Evolutionary conservation across 2,797 vertebrate genomes (phyloP).

Genomic region (Coranthus polyacanthus): DNA sequence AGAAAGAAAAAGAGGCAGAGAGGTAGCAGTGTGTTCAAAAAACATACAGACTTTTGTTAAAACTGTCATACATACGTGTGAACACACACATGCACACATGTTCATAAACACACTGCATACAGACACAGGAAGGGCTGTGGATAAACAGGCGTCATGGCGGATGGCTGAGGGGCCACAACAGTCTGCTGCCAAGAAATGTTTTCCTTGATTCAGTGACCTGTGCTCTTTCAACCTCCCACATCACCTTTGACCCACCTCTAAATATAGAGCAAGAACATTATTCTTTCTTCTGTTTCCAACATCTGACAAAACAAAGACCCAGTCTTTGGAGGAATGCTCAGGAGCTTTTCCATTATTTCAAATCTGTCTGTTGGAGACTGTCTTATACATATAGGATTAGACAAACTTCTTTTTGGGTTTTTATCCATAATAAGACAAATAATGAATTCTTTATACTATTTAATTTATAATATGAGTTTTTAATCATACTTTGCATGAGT

Average conservation of each 20-base stretch:
- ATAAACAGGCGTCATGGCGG: slow-evolving; percentile 77
- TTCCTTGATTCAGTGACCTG: slow-evolving; percentile 53
- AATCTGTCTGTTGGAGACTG: neutral
- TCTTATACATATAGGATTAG: neutral
- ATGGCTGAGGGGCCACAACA: slow-evolving; percentile 56
- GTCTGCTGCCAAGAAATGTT: slow-evolving; percentile 45
- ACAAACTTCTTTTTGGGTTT: no score
- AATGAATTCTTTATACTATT: no score
- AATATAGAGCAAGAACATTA: slow-evolving; percentile 41
- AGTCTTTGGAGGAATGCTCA: neutral
- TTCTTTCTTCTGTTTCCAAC: slow-evolving; percentile 36
- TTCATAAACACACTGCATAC: slow-evolving; percentile 34
- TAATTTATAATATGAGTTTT: no score
- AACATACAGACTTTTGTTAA: slow-evolving; percentile 20
- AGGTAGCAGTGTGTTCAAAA: slow-evolving; percentile 29
- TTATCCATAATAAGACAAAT: no score
- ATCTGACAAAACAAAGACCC: neutral
- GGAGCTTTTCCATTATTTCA: neutral
- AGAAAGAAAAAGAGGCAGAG: neutral
- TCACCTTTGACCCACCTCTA: slow-evolving; percentile 52
- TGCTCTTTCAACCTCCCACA: slow-evolving; percentile 30
- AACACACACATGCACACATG: slow-evolving; percentile 1
- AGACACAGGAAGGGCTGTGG: slow-evolving; percentile 71
- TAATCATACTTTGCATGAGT: no score
- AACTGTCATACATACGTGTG: slow-evolving; percentile 9